These are phyloP conservation scores for Pammene aurita DNA, from an alignment of 2,888 invertebrate species.

Conservation along the genomic window DNA sequence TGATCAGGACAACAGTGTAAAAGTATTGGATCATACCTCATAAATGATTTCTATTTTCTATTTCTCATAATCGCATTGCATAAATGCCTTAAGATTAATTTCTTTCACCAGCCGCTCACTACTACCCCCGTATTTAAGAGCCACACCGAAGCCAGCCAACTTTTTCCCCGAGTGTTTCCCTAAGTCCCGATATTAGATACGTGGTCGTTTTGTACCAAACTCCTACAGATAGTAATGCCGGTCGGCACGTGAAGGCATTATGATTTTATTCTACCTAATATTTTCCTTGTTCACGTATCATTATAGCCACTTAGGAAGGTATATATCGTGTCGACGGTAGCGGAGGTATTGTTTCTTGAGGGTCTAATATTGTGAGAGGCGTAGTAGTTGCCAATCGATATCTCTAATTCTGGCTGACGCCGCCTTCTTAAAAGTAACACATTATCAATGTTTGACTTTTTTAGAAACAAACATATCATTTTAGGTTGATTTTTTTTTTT, in stretches of 20 bases:
- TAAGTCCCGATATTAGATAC: conserved; percentile 41
- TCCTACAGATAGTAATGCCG: conserved; percentile 36
- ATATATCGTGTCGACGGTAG: conserved; percentile 20
- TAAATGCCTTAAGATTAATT: too few species aligned
- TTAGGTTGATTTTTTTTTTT: too few species aligned
- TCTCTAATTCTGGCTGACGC: neutral
- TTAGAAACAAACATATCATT: too few species aligned
- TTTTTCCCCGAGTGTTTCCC: conserved; percentile 38
- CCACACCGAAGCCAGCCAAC: conserved; percentile 28
- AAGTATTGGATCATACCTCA: too few species aligned
- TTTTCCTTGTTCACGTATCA: conserved; percentile 40
- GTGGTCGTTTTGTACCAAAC: conserved; percentile 39
- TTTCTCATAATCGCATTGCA: too few species aligned
- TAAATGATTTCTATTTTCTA: too few species aligned
- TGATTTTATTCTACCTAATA: conserved; percentile 41
- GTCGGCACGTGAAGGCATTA: conserved; percentile 39
- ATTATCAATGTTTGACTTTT: too few species aligned
- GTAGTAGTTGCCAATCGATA: neutral
- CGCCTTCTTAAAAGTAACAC: too few species aligned
- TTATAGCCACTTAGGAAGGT: conserved; percentile 39
- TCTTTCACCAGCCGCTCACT: neutral
- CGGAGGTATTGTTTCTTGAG: conserved; percentile 34
- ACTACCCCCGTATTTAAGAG: neutral
- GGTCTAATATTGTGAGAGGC: conserved; percentile 22
- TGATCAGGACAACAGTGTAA: too few species aligned